Percentiles rank a stretch among this genome's conserved stretches.
Conservation (phyloP, 2,113 vertebrate genomes). For the Hypomesus transpacificus region DNA sequence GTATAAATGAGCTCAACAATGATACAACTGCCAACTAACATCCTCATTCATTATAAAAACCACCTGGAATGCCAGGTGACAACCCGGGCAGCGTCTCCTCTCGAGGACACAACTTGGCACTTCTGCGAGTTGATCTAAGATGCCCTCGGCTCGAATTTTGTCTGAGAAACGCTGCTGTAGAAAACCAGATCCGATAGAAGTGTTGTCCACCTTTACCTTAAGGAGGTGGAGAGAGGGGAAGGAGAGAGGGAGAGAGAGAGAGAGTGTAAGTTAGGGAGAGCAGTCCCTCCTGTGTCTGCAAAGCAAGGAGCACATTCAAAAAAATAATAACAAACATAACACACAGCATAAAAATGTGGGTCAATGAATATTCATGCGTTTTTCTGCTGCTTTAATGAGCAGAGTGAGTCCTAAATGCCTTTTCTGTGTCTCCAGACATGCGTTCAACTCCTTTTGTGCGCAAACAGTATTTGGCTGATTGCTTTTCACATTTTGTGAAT, state of each 20-base stretch:
- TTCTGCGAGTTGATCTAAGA: too few species aligned
- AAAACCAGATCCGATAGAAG: too few species aligned
- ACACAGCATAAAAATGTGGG: slow-evolving; percentile 39
- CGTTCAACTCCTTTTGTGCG: slow-evolving; percentile 51
- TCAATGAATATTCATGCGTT: slow-evolving; percentile 64
- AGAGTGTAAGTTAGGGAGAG: not conserved
- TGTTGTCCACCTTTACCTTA: too few species aligned
- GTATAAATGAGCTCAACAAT: slow-evolving; percentile 38
- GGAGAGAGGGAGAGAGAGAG: not conserved
- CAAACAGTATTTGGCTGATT: slow-evolving; percentile 66
- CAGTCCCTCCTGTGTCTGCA: slow-evolving; percentile 34
- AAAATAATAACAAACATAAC: slow-evolving; percentile 49
- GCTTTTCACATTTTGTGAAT: slow-evolving; percentile 65
- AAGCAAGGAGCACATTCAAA: slow-evolving; percentile 31
- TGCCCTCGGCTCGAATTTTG: too few species aligned
- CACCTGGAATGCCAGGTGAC: slow-evolving; percentile 29
- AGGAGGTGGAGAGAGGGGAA: not conserved
- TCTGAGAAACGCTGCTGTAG: too few species aligned
- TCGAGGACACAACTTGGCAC: not conserved
- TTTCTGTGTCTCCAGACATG: slow-evolving; percentile 51
- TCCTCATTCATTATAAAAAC: slow-evolving; percentile 35
- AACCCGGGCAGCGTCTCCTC: slow-evolving; percentile 1
- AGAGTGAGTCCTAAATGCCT: slow-evolving; percentile 51
- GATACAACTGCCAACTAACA: slow-evolving; percentile 31
- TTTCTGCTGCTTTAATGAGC: slow-evolving; percentile 50